phyloP scores from a whole-genome alignment of 2,888 invertebrate species.

The Pterostichus niger region DNA sequence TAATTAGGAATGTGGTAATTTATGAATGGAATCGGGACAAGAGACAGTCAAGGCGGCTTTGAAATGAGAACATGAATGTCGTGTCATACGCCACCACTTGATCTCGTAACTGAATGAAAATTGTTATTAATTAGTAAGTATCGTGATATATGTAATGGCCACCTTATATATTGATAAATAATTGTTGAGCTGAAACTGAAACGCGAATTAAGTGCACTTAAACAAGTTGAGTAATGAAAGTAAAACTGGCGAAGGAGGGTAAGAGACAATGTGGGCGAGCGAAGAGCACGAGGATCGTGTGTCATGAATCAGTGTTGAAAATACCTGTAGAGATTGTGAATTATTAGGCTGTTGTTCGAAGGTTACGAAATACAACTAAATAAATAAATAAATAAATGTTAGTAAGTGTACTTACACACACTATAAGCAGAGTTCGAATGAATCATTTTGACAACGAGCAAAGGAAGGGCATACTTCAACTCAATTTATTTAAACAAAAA shows the following conservation, averaged over 20 bases:
- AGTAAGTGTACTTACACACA: neutral
- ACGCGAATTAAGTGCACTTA: neutral
- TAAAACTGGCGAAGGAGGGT: neutral
- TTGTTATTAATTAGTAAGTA: constrained; percentile 20
- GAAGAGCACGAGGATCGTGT: constrained; percentile 9
- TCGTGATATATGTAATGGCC: constrained; percentile 12
- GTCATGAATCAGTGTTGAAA: too few relatives aligned
- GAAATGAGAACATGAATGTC: constrained; percentile 22
- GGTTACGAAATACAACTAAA: constrained; percentile 11
- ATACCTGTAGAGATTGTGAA: neutral
- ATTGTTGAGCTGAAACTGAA: constrained; percentile 17
- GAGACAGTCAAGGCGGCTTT: constrained; percentile 37
- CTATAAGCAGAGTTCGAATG: too few relatives aligned
- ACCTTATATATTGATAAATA: constrained; percentile 38
- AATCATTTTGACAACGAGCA: too few relatives aligned
- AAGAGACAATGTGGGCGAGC: constrained; percentile 12
- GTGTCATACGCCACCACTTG: neutral
- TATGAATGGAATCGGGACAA: constrained; percentile 43
- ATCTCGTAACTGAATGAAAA: constrained; percentile 4
- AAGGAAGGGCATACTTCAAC: too few relatives aligned
- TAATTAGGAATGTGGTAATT: constrained; percentile 36
- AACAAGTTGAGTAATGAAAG: constrained; percentile 19
- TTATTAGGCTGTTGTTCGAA: constrained; percentile 5
- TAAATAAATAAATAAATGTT: constrained; percentile 1
- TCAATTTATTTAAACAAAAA: too few relatives aligned